These are phyloP conservation scores for Cichladusa arquata DNA, from an alignment of 2,113 vertebrate genomes.

Conservation along the genomic window DNA sequence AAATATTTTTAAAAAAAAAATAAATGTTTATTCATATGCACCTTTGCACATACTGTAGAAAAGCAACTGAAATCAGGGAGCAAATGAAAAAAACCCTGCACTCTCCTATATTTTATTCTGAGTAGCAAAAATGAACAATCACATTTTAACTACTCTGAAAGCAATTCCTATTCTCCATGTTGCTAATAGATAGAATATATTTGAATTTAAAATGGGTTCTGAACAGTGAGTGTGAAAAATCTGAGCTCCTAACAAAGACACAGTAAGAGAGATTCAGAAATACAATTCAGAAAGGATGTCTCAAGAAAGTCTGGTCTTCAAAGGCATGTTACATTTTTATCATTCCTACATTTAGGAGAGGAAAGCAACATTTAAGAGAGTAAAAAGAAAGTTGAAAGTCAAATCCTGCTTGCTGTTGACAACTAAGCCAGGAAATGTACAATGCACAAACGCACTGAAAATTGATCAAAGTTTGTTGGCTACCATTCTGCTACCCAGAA, in stretches of 20 bases:
- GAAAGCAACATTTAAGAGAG: neutral
- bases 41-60: neutral
- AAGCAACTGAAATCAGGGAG: neutral
- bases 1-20: neutral
- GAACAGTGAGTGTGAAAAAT: neutral
- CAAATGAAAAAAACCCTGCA: neutral
- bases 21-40: neutral
- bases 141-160: neutral
- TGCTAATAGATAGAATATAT: neutral
- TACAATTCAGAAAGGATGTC: neutral
- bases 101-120: neutral
- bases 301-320: neutral
- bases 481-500: neutral
- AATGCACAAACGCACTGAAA: neutral
- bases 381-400: conserved; percentile 7
- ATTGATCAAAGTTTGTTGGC: neutral
- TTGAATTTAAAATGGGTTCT: neutral
- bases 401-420: neutral
- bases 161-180: neutral
- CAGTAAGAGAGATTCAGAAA: neutral
- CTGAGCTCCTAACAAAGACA: neutral
- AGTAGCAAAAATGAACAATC: neutral
- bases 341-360: neutral
- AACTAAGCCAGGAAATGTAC: neutral
- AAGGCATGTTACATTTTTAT: neutral